Conservation (phyloP, 2,888 invertebrate species). For the Sphecodes monilicornis region DNA sequence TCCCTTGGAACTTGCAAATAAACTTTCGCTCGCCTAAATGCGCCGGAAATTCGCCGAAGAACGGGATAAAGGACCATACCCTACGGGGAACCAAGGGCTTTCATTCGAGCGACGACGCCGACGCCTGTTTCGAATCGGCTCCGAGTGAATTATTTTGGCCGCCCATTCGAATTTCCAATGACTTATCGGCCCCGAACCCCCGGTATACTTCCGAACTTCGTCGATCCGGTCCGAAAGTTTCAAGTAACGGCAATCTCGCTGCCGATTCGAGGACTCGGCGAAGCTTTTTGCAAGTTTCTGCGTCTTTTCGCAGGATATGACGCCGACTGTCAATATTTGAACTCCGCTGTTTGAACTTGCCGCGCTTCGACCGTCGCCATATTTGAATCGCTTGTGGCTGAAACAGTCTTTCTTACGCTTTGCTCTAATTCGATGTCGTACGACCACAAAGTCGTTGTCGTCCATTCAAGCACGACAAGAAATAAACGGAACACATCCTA, state of each 20-base stretch:
- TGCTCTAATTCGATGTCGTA: too few species aligned
- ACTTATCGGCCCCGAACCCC: conserved; percentile 1
- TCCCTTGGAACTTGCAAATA: conserved; percentile 1
- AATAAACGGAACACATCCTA: too few species aligned
- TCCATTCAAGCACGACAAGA: too few species aligned
- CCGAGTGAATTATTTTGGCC: conserved; percentile 32
- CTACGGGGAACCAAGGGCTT: not conserved
- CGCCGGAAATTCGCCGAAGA: not conserved
- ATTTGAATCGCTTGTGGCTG: not conserved
- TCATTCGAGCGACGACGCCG: not conserved
- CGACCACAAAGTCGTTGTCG: too few species aligned
- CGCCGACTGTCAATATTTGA: not conserved
- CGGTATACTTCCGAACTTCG: not conserved
- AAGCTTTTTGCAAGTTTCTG: not conserved
- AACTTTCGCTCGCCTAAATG: not conserved
- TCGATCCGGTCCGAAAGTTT: conserved; percentile 3
- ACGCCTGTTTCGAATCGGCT: conserved; percentile 18
- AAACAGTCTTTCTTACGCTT: not conserved
- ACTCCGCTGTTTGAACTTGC: too few species aligned
- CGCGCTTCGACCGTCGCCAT: not conserved
- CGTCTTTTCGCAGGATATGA: not conserved
- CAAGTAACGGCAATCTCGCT: not conserved
- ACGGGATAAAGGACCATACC: conserved; percentile 3
- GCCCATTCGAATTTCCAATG: conserved; percentile 21
- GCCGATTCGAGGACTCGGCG: not conserved